Evolutionary conservation across 37 sponge, comb jelly and placozoan species (phyloP), one percentile per base, ranked within the genome.

Genomic region (Eunapius fragilis): DNA sequence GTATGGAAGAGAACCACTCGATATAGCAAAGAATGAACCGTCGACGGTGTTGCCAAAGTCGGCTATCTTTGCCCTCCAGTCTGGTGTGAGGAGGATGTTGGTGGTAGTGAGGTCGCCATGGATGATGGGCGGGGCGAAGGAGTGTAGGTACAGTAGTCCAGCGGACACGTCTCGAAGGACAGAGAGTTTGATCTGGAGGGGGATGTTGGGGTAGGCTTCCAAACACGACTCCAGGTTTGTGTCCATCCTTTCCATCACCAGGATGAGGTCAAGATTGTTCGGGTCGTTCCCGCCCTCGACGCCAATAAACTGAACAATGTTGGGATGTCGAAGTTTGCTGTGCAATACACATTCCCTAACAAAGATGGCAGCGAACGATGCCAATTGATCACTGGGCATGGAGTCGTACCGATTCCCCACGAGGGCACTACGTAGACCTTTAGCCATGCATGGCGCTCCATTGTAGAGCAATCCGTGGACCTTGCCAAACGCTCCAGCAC

Each of bases 71-170:
- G 86, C 86, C 22, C 9, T 77, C 27, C 77, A 45, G 27, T 25
- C 14, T 0, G 26, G 69, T 2, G 86, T 85, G 79, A 85, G 78
- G 41, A 72, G 76, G 31, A 85, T 34, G 71, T 68, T 58, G 48
- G 38, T 30, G 47, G 86, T 71, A 31, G 67, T 85, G 25, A 85
- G 79, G 41, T 78, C 86, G 2, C 86, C 30, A 25, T 69, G 36
- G 10, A 85, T 77, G 41, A 77, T 58, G 22, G 74, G 37, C 23
- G 84, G 84, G 23, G 47, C 37, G 34, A 69, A 70, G 25, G 86
- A 78, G 70, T 85, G 86, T 2, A 85, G 86, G 72, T 85, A 85
- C 26, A 47, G 31, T 41, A 85, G 25, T 2, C 77, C 86, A 4
- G 37, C 34, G 37, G 86, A 69, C 36, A 85, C 79, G 48, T 85